phyloP scores from a whole-genome alignment of 2,888 invertebrate genomes.

The Acronicta alni region DNA sequence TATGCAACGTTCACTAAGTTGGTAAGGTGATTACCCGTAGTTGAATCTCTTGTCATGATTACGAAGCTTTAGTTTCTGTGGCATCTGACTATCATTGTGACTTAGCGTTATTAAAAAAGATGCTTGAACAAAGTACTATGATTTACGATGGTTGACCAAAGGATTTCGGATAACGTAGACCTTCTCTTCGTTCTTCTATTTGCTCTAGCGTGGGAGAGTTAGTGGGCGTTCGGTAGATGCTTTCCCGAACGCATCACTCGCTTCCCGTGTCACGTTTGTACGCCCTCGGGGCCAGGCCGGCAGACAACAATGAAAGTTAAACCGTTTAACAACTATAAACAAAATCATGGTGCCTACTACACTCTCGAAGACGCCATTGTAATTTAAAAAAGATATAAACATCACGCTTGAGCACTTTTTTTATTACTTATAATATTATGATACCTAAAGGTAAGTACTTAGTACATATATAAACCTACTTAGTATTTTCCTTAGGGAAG shows the following conservation, averaged over 20 bases:
- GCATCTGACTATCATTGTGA: too few species aligned
- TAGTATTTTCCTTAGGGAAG: neutral
- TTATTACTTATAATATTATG: too few species aligned
- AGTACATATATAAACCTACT: too few species aligned
- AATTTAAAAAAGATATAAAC: neutral
- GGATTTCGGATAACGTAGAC: neutral
- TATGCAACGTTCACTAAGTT: too few species aligned
- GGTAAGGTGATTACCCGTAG: too few species aligned
- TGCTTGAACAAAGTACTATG: too few species aligned
- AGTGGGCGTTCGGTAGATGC: conserved; percentile 55
- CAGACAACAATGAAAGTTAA: conserved; percentile 50
- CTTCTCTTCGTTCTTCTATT: conserved; percentile 25
- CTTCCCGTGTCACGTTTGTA: conserved; percentile 49
- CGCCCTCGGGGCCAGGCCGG: conserved; percentile 29
- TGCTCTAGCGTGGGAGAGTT: conserved; percentile 39
- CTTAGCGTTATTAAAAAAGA: too few species aligned
- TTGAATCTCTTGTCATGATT: too few species aligned
- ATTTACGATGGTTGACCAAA: too few species aligned
- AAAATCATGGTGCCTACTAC: conserved; percentile 8
- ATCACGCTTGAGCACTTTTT: neutral
- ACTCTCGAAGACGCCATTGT: conserved; percentile 4
- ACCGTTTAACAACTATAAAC: conserved; percentile 27
- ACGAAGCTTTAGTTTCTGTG: too few species aligned
- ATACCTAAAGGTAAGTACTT: too few species aligned
- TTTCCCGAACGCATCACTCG: conserved; percentile 54